Base-by-base conservation (phyloP, 1,140 invertebrate genomes). In the Eriocheir sinensis region DNA sequence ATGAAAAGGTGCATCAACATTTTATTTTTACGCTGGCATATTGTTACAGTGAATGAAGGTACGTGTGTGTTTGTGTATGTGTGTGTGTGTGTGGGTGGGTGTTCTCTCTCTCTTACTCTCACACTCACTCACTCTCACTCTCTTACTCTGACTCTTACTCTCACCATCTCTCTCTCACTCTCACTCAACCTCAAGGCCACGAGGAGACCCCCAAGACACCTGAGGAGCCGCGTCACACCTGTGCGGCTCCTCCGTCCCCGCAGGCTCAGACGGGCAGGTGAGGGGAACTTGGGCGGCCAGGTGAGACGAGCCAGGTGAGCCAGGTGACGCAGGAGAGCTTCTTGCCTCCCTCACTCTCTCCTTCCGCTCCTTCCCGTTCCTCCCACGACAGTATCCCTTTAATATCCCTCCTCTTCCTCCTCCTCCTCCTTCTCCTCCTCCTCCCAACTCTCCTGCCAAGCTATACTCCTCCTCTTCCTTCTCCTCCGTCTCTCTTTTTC, bases 341-440 rank as follows among this genome's bases (percentile, higher is more conserved):
- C 40, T 89, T 44, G 44, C 38, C 86, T 89, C 36, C 40, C 36
- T 44, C 86, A 0, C 32, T 44, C 44, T n/a, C n/a, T 72, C 60
- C n/a, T n/a, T n/a, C n/a, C n/a, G n/a, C n/a, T n/a, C n/a, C n/a
- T n/a, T n/a, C n/a, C n/a, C n/a, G n/a, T n/a, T n/a, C 60, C 60
- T 72, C 60, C 60, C 60, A 72, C 60, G 60, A 72, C 60, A 72
- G 60, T 72, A 72, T 72, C 60, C 60, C 60, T 72, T 72, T 72
- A 72, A 72, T 72, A n/a, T 72, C 60, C 60, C 60, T 72, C 60
- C 60, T n/a, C 36, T 41, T 27, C 48, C 15, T 72, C 89, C 34
- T 32, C 32, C 88, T n/a, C n/a, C n/a, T n/a, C n/a, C n/a, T n/a
- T n/a, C n/a, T n/a, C n/a, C n/a, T n/a, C n/a, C n/a, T n/a, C n/a